Evolutionary conservation across 2,113 vertebrate genomes (phyloP).

Genomic region (Psammodynastes pulverulentus): DNA sequence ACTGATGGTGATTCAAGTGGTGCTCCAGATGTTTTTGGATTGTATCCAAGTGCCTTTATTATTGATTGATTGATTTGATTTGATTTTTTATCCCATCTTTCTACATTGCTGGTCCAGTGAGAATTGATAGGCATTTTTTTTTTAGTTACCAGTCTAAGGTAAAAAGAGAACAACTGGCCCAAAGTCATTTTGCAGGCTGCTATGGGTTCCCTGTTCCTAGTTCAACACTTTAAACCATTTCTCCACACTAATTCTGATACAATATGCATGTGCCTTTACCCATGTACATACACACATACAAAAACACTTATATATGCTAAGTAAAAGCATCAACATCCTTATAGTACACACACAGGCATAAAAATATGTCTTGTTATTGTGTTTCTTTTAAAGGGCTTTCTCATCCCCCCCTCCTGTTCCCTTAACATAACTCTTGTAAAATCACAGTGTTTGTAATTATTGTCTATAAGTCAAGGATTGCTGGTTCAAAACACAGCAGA

Average conservation of each 20-base stretch:
- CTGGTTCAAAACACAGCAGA: not conserved
- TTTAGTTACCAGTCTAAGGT: not conserved
- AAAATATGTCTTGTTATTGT: not conserved
- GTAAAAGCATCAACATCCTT: not conserved
- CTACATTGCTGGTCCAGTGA: not conserved
- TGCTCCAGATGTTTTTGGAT: not conserved
- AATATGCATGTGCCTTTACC: not conserved
- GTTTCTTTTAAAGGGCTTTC: not conserved
- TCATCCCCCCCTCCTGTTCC: not conserved
- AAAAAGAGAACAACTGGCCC: not conserved
- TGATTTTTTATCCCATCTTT: not conserved
- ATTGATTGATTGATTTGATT: not conserved
- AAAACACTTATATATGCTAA: not conserved
- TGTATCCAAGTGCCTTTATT: not conserved
- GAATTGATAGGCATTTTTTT: not conserved
- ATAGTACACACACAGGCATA: not conserved
- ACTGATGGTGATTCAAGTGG: not conserved
- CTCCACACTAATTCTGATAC: not conserved
- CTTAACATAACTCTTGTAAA: not conserved
- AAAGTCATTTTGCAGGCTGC: not conserved
- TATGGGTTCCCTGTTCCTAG: not conserved
- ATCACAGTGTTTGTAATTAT: not conserved
- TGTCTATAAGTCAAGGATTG: not conserved
- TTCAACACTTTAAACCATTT: not conserved
- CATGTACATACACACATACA: not conserved